Base-by-base conservation (phyloP, 1,140 invertebrate genomes). In the Leptonema lineaticorne region DNA sequence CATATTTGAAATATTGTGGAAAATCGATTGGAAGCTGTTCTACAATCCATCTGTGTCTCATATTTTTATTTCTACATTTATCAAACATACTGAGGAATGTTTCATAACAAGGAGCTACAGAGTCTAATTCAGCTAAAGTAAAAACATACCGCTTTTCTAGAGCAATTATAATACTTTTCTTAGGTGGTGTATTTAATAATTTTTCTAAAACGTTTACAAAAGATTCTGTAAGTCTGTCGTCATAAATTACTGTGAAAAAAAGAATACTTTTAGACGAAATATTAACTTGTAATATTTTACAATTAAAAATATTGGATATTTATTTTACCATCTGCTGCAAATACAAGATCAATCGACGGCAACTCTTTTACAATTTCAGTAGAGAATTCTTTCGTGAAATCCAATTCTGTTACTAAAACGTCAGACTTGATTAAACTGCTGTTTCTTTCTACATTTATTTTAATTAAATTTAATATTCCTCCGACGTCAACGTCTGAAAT, bases 71-170 rank as follows among this genome's bases (percentile, higher is more conserved):
- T 69, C 82, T 82, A 37, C 82, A 74, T 68, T 82, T 78, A 33
- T 83, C 77, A 7, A 92, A 74, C 53, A 85, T 80, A 6, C 84
- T 81, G 9, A 91, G 76, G 80, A 94, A 94, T 80, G 92, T 89
- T 74, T 93, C 92, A 74, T 91, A 94, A 81, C 92, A 93, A 0
- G 92, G 92, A 2, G 93, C 91, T 22, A 88, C 86, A 0, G 88
- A 86, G 68, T 94, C 91, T 75, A 92, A 84, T 74, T 94, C 90
- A 1, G 86, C 83, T 64, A 92, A 78, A 3, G 92, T 94, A 73
- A 94, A 95, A 2, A 94, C 92, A 76, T 88, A 94, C 48, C 92
- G 86, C 79, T 95, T 95, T 75, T 96, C 94, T 46, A 96, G 75
- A 2, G 91, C 89, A 24, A 96, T 82, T 70, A 90, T 93, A n/a